Evolutionary conservation across 2,797 vertebrate species (phyloP).

Genomic region (Oreortyx pictus): DNA sequence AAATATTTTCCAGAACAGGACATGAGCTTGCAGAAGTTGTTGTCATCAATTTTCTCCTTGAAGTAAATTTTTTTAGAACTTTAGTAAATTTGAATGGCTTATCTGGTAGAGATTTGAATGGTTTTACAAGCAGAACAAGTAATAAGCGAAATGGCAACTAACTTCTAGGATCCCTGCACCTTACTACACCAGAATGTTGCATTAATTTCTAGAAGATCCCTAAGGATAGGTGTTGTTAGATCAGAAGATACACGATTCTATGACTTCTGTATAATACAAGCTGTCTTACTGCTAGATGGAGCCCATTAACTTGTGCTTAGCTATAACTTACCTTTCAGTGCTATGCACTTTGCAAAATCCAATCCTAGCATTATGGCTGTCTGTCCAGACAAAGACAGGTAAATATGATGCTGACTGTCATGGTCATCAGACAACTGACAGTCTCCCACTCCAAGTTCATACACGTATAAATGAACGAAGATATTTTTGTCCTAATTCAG

Average conservation of each 20-base stretch:
- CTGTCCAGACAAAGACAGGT: neutral
- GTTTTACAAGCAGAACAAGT: neutral
- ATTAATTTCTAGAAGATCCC: neutral
- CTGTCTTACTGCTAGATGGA: neutral
- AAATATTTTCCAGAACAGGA: slow-evolving; percentile 6
- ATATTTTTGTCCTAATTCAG: neutral
- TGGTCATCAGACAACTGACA: neutral
- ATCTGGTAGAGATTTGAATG: neutral
- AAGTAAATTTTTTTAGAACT: slow-evolving; percentile 37
- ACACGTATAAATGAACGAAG: accelerated
- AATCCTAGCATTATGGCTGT: neutral
- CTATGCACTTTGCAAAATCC: neutral
- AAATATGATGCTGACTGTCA: neutral
- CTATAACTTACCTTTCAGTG: neutral
- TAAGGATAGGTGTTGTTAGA: neutral
- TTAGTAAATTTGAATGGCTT: neutral
- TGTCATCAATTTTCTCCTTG: neutral
- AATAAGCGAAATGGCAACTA: slow-evolving; percentile 29
- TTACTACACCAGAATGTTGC: neutral
- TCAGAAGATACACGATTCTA: neutral
- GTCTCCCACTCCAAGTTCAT: neutral
- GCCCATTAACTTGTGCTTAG: neutral
- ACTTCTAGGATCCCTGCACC: slow-evolving; percentile 29
- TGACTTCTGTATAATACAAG: neutral
- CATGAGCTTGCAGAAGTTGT: neutral